These are phyloP conservation scores for Macropis europaea DNA, from an alignment of 2,888 invertebrate species.

Conservation along the genomic window DNA sequence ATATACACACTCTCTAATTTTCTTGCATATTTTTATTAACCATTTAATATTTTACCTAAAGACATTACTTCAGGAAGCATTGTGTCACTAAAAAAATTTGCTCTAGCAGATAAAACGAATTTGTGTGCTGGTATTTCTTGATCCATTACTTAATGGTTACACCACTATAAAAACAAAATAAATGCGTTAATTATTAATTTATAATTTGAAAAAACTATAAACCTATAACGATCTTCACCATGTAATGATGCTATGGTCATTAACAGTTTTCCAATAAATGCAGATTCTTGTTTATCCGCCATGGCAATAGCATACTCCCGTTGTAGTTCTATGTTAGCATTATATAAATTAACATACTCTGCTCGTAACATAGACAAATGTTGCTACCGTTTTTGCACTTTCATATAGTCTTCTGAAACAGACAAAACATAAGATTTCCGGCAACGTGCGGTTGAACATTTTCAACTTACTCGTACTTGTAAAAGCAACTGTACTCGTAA, in stretches of 20 bases:
- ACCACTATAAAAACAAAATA: constrained; percentile 83
- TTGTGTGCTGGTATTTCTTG: constrained; percentile 91
- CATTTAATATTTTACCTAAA: constrained; percentile 81
- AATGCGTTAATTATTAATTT: background rate
- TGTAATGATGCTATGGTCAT: constrained; percentile 91
- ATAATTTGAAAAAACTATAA: constrained; percentile 21
- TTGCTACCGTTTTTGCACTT: constrained; percentile 84
- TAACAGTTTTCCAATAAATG: constrained; percentile 92
- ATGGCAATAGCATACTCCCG: constrained; percentile 90
- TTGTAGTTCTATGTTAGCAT: constrained; percentile 89
- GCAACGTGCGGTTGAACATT: background rate
- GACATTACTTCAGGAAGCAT: constrained; percentile 85
- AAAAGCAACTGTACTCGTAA: constrained; percentile 27
- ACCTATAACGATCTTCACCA: constrained; percentile 88
- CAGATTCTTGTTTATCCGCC: constrained; percentile 86
- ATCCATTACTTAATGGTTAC: constrained; percentile 87
- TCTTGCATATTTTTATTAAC: background rate
- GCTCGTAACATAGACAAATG: constrained; percentile 92
- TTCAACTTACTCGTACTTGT: constrained; percentile 45
- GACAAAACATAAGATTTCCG: background rate
- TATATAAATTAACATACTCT: constrained; percentile 94
- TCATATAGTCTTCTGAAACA: constrained; percentile 70
- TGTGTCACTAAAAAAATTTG: constrained; percentile 91
- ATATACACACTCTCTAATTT: too few relatives aligned
- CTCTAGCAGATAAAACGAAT: constrained; percentile 93